Base-by-base conservation (phyloP, 1,140 invertebrate species). In the Globodera ellingtonae region DNA sequence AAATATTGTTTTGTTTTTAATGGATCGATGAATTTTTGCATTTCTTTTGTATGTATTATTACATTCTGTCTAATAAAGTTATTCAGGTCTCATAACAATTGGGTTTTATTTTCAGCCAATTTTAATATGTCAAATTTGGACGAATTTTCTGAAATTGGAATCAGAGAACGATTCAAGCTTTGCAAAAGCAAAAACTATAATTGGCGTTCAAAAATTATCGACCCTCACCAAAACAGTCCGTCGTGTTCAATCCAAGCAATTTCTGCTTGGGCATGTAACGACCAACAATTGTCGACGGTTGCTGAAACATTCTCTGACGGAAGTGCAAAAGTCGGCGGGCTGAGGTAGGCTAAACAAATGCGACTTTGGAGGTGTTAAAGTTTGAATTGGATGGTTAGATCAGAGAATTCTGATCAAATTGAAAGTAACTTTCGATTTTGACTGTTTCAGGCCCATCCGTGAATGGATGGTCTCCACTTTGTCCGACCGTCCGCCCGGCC, bases 401-500 rank as follows among this genome's bases (percentile, higher is more conserved):
- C 59, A 24, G 80, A 82, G 67, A 59, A 62, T 75, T 81, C 52
- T 46, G 52, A 79, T n/a, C 21, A 47, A n/a, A 59, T 50, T 50
- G 35, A 8, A 7, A 35, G 8, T n/a, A 46, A 79, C 7, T 79
- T 79, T 85, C 1, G n/a, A 81, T 59, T 44, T n/a, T 10, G 13
- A 0, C 4, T n/a, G 10, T 84, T 84, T 76, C 47, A 84, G 84
- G 48, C 84, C 84, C 13, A 44, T 74, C 10, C 15, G 59, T 9
- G 85, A 85, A 52, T 85, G 84, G 84, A 67, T 75, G 5, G 21
- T 85, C n/a, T 67, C 82, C 56, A 86, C 82, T 35, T 72, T 87
- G 46, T 24, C 50, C 6, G 21, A 74, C 75, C 65, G 85, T 15
- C 69, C 62, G 35, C 84, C 84, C 47, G 84, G 84, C 1, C 35